Conservation (phyloP, 2,113 vertebrate species). For the Coryphaenoides rupestris region DNA sequence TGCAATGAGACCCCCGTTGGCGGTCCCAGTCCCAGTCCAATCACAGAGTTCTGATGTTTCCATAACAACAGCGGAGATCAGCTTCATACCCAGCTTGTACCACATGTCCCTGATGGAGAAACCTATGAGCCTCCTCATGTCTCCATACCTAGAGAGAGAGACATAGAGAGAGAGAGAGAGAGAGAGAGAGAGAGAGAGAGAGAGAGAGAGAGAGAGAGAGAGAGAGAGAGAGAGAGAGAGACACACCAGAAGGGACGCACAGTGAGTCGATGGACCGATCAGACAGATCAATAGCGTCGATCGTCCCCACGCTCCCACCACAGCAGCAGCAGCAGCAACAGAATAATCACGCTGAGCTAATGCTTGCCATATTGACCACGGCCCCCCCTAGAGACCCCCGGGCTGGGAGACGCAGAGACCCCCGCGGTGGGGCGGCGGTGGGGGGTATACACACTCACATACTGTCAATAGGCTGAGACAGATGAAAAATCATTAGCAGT, state of each 20-base stretch:
- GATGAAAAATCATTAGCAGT: not conserved
- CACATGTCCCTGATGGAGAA: slow-evolving; percentile 97
- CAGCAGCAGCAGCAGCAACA: slow-evolving; percentile 4
- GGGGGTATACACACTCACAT: too few relatives aligned
- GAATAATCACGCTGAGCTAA: slow-evolving; percentile 24
- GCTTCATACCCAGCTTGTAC: slow-evolving; percentile 90
- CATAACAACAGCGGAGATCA: too few relatives aligned
- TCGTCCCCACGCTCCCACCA: slow-evolving; percentile 16
- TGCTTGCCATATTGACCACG: slow-evolving; percentile 20
- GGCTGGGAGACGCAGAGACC: too few relatives aligned
- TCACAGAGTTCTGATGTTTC: too few relatives aligned
- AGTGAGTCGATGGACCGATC: slow-evolving; percentile 3
- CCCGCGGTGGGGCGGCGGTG: too few relatives aligned
- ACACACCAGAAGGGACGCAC: slow-evolving; percentile 7
- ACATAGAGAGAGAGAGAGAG: too few relatives aligned
- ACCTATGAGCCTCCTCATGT: slow-evolving; percentile 93
- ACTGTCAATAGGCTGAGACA: not conserved
- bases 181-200: too few relatives aligned
- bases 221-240: not conserved
- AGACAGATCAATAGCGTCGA: slow-evolving; percentile 36
- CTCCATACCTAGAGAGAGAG: slow-evolving; percentile 76
- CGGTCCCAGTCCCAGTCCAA: too few relatives aligned
- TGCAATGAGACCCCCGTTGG: too few relatives aligned
- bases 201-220: too few relatives aligned
- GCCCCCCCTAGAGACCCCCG: too few relatives aligned